Conservation (phyloP, 2,888 invertebrate genomes). For the Bimastos eiseni region DNA sequence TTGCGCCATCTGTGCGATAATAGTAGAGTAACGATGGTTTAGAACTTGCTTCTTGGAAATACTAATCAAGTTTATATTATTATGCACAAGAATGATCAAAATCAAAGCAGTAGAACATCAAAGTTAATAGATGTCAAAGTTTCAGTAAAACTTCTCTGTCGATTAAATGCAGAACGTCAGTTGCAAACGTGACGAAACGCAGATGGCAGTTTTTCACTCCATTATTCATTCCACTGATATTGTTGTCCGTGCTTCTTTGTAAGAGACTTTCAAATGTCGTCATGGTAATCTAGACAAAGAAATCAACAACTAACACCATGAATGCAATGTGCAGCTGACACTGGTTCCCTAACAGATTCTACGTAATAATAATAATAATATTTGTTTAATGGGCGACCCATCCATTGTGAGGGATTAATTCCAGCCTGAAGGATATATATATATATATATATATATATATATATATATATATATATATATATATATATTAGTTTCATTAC, state of each 20-base stretch:
- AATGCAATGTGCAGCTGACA: not conserved
- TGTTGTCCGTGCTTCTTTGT: not conserved
- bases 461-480: too few species aligned
- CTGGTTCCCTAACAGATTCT: not conserved
- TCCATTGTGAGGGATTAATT: too few species aligned
- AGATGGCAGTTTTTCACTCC: not conserved
- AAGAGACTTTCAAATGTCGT: not conserved
- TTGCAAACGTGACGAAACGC: not conserved
- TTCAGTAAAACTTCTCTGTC: not conserved
- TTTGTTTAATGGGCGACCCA: too few species aligned
- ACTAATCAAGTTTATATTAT: not conserved
- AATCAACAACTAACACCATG: not conserved
- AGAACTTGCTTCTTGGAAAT: not conserved
- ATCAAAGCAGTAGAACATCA: not conserved
- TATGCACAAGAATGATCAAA: slow-evolving; percentile 6
- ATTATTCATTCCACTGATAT: not conserved
- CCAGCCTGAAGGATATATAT: too few species aligned
- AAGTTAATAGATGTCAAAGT: not conserved
- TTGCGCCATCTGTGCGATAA: not conserved
- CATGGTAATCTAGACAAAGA: not conserved
- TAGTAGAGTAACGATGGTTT: not conserved
- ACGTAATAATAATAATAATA: too few species aligned
- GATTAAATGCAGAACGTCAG: not conserved
- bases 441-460: too few species aligned
- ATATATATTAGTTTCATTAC: too few species aligned